Evolutionary conservation across 2,797 vertebrate species (phyloP).

Genomic region (Tauraco hartlaubi): DNA sequence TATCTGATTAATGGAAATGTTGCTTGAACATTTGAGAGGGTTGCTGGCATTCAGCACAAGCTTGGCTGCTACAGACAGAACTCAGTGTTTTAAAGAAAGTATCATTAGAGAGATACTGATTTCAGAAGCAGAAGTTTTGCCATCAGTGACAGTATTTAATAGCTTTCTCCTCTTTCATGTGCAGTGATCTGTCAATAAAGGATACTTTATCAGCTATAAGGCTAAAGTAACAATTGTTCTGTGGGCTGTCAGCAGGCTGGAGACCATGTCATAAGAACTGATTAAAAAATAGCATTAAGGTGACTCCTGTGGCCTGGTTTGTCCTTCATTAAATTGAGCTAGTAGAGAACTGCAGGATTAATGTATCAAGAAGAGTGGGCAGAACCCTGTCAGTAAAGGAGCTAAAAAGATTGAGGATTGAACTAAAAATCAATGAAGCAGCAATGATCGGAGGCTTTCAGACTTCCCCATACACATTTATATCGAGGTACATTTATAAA

Average conservation of each 20-base stretch:
- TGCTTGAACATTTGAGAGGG: background rate
- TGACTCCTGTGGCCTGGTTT: slow-evolving; percentile 3
- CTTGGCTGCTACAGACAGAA: background rate
- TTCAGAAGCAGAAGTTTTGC: background rate
- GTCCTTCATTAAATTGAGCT: slow-evolving; percentile 42
- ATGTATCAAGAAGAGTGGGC: background rate
- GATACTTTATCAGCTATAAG: background rate
- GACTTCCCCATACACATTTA: background rate
- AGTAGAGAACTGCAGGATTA: slow-evolving; percentile 10
- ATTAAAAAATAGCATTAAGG: slow-evolving; percentile 34
- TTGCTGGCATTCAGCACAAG: background rate
- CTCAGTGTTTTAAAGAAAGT: background rate
- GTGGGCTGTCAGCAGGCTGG: slow-evolving; percentile 10
- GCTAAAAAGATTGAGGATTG: background rate
- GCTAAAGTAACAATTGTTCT: slow-evolving; percentile 32
- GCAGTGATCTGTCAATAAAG: slow-evolving; percentile 7
- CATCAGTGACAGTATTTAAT: background rate
- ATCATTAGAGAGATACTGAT: background rate
- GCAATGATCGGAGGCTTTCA: slow-evolving; percentile 17
- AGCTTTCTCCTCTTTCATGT: background rate
- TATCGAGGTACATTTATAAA: background rate
- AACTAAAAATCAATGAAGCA: slow-evolving; percentile 26
- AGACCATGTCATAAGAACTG: background rate
- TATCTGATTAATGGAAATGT: background rate
- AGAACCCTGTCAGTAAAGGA: background rate